Evolutionary conservation across 2,113 vertebrate species (phyloP), one percentile per base, ranked within the genome.

Genomic region (Panurus biarmicus): DNA sequence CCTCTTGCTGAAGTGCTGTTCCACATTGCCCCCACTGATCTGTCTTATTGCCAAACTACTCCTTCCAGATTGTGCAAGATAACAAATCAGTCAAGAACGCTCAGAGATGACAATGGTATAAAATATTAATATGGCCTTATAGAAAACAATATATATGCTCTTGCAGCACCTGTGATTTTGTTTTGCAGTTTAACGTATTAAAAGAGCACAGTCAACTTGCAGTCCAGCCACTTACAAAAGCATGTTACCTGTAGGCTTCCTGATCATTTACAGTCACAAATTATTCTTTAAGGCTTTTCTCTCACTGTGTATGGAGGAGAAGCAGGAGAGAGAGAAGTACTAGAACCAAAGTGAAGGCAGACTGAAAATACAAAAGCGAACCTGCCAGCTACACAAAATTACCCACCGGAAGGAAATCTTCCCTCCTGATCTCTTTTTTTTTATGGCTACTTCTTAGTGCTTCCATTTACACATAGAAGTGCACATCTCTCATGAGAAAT

Each of bases 101-200:
- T 85, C 74, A 36, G 91, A 80, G 92, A 69, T 93, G 80, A 93
- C 91, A 93, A 67, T 72, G 69, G 44, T 75, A 95, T 97, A 69
- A 97, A 97, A 96, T 97, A 95, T 94, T 96, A 64, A 93, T 95
- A 64, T 6, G 8, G 50, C 78, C 71, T 66, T 94, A 89, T 85
- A 84, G 75, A 53, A 89, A 91, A 65, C 65, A 54, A 82, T 61
- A 90, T 64, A 89, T 88, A 48, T 85, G 66, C 72, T 94, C 90
- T 95, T 90, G 58, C 2, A 12, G 81, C 67, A 82, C 73, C 93
- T 81, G 91, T 90, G 93, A 88, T 92, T 95, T 89, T 77, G 61
- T 53, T 95, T 86, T 86, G 87, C 76, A 74, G 87, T 77, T 91
- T 77, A 29, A 67, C 28, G 23, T 67, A 77, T 73, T 94, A 60